Conservation (phyloP, 2,888 invertebrate genomes). For the Lucinisca nassula region DNA sequence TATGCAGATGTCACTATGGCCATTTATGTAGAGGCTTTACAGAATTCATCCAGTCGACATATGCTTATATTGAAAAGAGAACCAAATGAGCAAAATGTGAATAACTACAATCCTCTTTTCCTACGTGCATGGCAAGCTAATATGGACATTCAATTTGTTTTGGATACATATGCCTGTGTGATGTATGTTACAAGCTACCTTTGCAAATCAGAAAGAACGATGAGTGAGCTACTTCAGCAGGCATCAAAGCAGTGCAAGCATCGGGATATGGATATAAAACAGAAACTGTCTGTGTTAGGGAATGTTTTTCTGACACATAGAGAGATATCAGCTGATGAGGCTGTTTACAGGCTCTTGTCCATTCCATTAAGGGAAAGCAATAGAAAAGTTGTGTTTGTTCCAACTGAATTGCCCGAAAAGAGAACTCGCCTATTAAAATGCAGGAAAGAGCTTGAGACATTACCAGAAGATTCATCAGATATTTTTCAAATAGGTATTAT, state of each 20-base stretch:
- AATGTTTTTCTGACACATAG: slow-evolving; percentile 75
- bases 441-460: neutral
- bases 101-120: slow-evolving; percentile 52
- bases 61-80: slow-evolving; percentile 43
- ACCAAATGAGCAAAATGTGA: slow-evolving; percentile 38
- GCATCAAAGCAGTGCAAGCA: slow-evolving; percentile 51
- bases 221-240: slow-evolving; percentile 59
- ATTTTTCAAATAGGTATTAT: neutral
- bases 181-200: slow-evolving; percentile 63
- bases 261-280: slow-evolving; percentile 41
- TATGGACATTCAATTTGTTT: slow-evolving; percentile 56
- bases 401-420: slow-evolving; percentile 73
- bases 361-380: slow-evolving; percentile 69
- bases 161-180: slow-evolving; percentile 57
- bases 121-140: slow-evolving; percentile 36
- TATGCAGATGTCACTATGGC: slow-evolving; percentile 27
- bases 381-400: slow-evolving; percentile 66
- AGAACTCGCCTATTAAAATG: slow-evolving; percentile 78
- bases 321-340: slow-evolving; percentile 80
- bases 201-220: slow-evolving; percentile 56
- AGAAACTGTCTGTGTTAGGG: slow-evolving; percentile 67
- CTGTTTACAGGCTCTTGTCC: slow-evolving; percentile 69
- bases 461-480: neutral
- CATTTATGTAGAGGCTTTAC: slow-evolving; percentile 19
- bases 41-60: slow-evolving; percentile 1